These are phyloP conservation scores for Phylloscopus collybita DNA, from an alignment of 2,797 vertebrate genomes.

Conservation along the genomic window DNA sequence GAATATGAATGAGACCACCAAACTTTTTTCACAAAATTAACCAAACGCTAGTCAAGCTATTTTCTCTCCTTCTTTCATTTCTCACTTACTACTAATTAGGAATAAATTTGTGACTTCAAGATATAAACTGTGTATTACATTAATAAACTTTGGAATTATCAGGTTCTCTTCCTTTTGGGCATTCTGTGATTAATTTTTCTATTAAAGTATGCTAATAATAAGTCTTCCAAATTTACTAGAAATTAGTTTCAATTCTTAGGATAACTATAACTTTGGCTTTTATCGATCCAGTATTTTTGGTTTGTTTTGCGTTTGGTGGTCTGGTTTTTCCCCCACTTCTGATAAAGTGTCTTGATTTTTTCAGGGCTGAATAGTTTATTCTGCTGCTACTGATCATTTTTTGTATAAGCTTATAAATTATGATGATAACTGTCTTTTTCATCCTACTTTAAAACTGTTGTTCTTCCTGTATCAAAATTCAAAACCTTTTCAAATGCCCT, in stretches of 20 bases:
- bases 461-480: not conserved
- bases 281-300: not conserved
- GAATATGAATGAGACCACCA: not conserved
- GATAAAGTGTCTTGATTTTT: not conserved
- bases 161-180: not conserved
- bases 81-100: not conserved
- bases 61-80: not conserved
- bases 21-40: not conserved
- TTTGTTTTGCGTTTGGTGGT: not conserved
- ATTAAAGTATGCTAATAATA: not conserved
- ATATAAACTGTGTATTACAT: not conserved
- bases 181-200: not conserved
- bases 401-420: not conserved
- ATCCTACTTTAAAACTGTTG: not conserved
- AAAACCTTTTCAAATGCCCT: not conserved
- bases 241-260: not conserved
- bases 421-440: not conserved
- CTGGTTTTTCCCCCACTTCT: fast-evolving
- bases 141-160: not conserved
- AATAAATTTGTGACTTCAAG: not conserved
- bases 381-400: not conserved
- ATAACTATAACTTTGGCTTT: not conserved
- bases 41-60: not conserved
- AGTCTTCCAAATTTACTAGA: not conserved
- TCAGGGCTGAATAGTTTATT: not conserved